Base-by-base conservation (phyloP, 2,888 invertebrate species). In the Eretmocerus hayati region DNA sequence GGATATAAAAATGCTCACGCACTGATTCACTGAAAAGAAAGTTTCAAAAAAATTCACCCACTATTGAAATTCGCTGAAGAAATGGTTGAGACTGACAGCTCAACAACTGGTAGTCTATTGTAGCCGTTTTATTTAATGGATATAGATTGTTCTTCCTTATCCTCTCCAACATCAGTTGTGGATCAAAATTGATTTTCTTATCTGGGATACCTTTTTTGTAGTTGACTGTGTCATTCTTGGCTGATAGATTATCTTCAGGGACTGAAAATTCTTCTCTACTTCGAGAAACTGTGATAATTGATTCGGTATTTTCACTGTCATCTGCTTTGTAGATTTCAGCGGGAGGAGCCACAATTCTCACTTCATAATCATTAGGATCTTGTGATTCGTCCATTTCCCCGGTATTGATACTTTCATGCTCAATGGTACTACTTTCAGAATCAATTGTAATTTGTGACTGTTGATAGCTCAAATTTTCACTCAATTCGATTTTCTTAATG, bases 51-150 rank as follows among this genome's bases (percentile, higher is more conserved):
- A 90, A 85, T 76, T 90, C 89, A 0, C 90, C 90, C 52, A 85
- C 80, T 55, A 89, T 75, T 15, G 87, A 85, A 67, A 90, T 77
- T 62, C 85, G 78, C 68, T 86, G 85, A 52, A 87, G 71, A 69
- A 88, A 90, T 15, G 87, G 84, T 48, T 88, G 90, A 2, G 88
- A 85, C 42, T 83, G 83, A 60, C 93, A 92, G 39, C 84, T 79
- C 47, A 93, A 73, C 13, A 85, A 64, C 52, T 85, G 80, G 68
- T 82, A 87, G 63, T 81, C 80, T 35, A 75, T 67, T 13, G 74
- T 73, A 66, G 81, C 80, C 1, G 81, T 78, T 53, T 75, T 72
- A 62, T 83, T 81, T 6, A 77, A 76, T 47, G 81, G 79, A 64
- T 77, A 75, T 46, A 80, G 78, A 56, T 83, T 81, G 50, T 76